Evolutionary conservation across 2,113 vertebrate species (phyloP), one percentile per base, ranked within the genome.

Genomic region (Cettia cetti): DNA sequence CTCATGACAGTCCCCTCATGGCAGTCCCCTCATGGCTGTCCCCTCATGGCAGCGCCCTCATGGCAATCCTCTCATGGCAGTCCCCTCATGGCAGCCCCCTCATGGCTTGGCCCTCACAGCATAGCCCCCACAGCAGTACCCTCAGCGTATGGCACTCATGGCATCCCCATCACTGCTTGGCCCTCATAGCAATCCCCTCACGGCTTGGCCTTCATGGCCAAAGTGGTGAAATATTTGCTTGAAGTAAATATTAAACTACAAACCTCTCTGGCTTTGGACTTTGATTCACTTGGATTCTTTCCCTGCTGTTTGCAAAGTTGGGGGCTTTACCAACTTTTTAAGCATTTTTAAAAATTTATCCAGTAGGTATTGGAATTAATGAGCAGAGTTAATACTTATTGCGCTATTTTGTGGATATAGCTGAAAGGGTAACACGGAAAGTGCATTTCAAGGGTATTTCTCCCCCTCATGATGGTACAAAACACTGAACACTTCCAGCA

Each of bases 161-260:
- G 24, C 20, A 21, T 20, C 26, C 9, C 53, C 31, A 14, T 40
- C 37, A 6, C 9, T 16, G 45, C 17, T 19, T 9, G 9, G 26
- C 57, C 28, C 28, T 52, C 59, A 23, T 7, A 13, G 59, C 47
- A 78, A 20, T 57, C 24, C 42, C 10, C 24, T 69, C 44, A 50
- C 1, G 0, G 40, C 40, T 53, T 54, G 40, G 56, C 69, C 50
- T 39, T 66, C 83, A 22, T 1, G 3, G 83, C 37, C 45, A 37
- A 80, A 82, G 66, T 92, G 88, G 47, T 77, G 90, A 96, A 96
- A 95, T 95, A 77, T 95, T 95, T 97, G 64, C 82, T 96, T 74
- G 28, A 93, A 92, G 89, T 90, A 92, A 97, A 92, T 85, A 85
- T 80, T 92, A 94, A 95, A 95, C 78, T 80, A 91, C 0, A 0